Conservation (phyloP, 2,888 invertebrate genomes). For the Ephialtes manifestator region DNA sequence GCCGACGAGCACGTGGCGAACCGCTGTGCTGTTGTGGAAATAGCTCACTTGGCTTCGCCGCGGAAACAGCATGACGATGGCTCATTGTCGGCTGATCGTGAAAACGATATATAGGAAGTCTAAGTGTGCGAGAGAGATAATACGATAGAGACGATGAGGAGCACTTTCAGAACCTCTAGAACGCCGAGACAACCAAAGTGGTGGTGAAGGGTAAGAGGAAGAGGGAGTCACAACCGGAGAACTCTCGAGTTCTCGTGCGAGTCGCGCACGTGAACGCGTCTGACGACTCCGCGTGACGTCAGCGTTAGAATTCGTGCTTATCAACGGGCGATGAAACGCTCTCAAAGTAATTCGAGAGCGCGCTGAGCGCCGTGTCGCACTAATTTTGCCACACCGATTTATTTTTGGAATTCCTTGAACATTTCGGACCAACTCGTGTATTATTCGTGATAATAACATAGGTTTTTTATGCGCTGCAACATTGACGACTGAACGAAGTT, state of each 20-base stretch:
- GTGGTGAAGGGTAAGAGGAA: background rate
- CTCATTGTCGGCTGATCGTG: conserved; percentile 61
- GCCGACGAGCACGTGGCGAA: conserved; percentile 79
- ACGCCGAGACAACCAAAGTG: background rate
- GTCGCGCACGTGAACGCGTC: conserved; percentile 63
- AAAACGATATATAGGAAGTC: conserved; percentile 24
- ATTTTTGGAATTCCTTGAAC: conserved; percentile 30
- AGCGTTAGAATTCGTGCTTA: conserved; percentile 50
- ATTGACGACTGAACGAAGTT: background rate
- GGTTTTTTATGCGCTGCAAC: background rate
- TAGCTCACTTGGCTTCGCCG: conserved; percentile 65
- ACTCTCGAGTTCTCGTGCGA: conserved; percentile 39
- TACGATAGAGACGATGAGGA: conserved; percentile 3
- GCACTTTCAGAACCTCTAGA: background rate
- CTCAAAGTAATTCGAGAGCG: conserved; percentile 38
- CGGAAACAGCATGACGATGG: conserved; percentile 42
- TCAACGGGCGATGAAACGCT: conserved; percentile 40
- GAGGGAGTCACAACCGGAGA: background rate
- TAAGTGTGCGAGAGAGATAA: background rate
- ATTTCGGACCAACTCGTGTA: background rate
- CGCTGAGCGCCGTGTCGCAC: conserved; percentile 17
- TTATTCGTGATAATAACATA: background rate
- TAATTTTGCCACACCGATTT: conserved; percentile 31
- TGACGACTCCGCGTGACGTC: conserved; percentile 61
- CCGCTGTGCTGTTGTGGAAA: conserved; percentile 72